Percentiles rank a stretch among this genome's conserved stretches.
Conservation (phyloP, 2,797 vertebrate species). For the Manis javanica region DNA sequence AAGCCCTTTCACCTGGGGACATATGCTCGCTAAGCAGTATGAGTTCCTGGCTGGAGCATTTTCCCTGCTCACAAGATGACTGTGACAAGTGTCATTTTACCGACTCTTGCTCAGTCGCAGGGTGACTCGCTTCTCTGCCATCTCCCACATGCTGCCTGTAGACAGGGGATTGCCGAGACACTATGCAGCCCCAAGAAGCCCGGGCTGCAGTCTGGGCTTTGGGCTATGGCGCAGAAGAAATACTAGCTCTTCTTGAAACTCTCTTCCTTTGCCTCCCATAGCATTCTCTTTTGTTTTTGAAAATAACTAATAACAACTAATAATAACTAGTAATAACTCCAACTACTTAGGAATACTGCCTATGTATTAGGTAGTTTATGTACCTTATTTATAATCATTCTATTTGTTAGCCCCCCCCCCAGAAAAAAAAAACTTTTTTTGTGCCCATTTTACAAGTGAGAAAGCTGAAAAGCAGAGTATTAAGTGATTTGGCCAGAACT, state of each 20-base stretch:
- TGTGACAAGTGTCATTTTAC: not conserved
- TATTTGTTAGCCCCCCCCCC: not conserved
- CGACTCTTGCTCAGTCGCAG: not conserved
- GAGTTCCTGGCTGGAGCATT: not conserved
- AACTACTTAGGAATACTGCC: not conserved
- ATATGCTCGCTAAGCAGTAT: not conserved
- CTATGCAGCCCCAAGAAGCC: not conserved
- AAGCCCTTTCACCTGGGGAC: not conserved
- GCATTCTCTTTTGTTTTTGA: not conserved
- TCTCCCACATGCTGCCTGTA: not conserved
- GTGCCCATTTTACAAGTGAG: not conserved
- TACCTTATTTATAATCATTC: not conserved
- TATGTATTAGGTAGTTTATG: not conserved
- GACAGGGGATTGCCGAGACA: not conserved
- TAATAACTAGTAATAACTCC: not conserved
- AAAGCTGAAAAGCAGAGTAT: not conserved
- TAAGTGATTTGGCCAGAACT: not conserved
- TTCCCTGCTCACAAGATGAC: not conserved
- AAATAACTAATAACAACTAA: not conserved
- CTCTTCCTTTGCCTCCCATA: not conserved
- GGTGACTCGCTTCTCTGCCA: not conserved
- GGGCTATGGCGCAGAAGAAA: not conserved
- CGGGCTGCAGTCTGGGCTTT: not conserved
- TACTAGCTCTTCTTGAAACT: not conserved
- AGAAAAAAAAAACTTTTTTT: not conserved